Base-by-base conservation (phyloP, 2,113 vertebrate species). In the Scytalopus superciliaris region DNA sequence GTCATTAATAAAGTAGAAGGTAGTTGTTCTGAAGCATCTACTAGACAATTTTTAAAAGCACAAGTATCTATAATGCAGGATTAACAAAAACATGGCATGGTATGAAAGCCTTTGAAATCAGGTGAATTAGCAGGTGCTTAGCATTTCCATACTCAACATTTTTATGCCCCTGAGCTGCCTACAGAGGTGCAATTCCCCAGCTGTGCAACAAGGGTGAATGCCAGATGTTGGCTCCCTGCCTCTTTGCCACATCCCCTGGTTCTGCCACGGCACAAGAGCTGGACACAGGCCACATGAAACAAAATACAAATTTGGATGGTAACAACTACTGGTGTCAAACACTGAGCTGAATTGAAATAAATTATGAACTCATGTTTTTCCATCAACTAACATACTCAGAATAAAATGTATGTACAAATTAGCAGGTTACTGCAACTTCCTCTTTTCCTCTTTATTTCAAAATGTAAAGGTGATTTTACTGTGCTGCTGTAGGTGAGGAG, bases 191-290 rank as follows among this genome's bases (percentile, higher is more conserved):
- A 64, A 66, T 19, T 68, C 76, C 22, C 37, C 23, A 14, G 45
- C 25, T 9, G 21, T 0, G 0, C 12, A 14, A 19, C 0, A 0
- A 64, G 16, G 42, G 18, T 50, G 40, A 37, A n/a, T 52, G 60
- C 42, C 47, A 18, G 4, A 44, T 16, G 10, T 14, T 44, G 42
- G 37, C 28, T 60, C 1, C 4, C 23, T 14, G 53, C n/a, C 82
- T 31, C 35, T 23, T 42, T 12, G 16, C 25, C 42, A 74, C 15
- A 9, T 16, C n/a, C 28, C 33, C 28, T 23, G 5, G 19, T 53
- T 39, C 57, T 53, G 67, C 70, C 24, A 5, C 0, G 0, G 24
- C 73, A 67, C 73, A 52, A 57, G 2, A 53, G 44, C 44, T 67
- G 47, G 44, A 24, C 4, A 40, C 14, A 25, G 69, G 39, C n/a